phyloP scores from a whole-genome alignment of 2,797 vertebrate species.

The Dryobates pubescens region DNA sequence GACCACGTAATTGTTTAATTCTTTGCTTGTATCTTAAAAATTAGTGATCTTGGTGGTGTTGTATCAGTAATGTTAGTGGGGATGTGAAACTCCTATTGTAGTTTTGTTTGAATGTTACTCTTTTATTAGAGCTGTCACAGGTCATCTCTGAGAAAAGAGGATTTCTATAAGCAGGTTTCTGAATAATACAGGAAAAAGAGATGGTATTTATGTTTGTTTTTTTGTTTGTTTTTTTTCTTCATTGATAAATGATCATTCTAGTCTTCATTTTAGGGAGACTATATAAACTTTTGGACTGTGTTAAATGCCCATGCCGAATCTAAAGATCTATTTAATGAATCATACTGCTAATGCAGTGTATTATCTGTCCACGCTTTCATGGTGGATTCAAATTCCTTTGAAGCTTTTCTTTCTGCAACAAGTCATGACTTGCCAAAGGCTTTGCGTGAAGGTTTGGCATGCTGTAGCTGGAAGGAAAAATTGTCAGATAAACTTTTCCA shows the following conservation, averaged over 20 bases:
- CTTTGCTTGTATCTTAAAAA: background rate
- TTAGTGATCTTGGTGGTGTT: background rate
- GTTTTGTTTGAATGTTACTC: conserved; percentile 36
- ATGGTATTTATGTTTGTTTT: background rate
- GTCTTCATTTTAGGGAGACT: background rate
- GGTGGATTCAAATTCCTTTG: conserved; percentile 37
- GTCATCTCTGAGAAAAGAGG: conserved; percentile 57
- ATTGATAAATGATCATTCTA: background rate
- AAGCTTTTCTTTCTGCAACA: conserved; percentile 34
- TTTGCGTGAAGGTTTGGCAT: conserved; percentile 14
- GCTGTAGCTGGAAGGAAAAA: background rate
- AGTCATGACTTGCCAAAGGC: conserved; percentile 33
- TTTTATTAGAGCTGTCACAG: conserved; percentile 70
- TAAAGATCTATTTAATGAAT: conserved; percentile 7
- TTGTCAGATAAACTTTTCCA: conserved; percentile 5
- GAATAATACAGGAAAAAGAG: conserved; percentile 10
- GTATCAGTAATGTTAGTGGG: background rate
- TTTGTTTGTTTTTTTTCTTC: background rate
- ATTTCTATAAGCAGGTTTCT: conserved; percentile 58
- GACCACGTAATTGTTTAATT: background rate
- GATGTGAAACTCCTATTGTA: background rate
- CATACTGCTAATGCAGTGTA: background rate
- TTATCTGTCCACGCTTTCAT: background rate
- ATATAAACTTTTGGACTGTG: background rate
- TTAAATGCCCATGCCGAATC: background rate